Conservation (phyloP, 2,113 vertebrate species). For the Notothenia rossii region DNA sequence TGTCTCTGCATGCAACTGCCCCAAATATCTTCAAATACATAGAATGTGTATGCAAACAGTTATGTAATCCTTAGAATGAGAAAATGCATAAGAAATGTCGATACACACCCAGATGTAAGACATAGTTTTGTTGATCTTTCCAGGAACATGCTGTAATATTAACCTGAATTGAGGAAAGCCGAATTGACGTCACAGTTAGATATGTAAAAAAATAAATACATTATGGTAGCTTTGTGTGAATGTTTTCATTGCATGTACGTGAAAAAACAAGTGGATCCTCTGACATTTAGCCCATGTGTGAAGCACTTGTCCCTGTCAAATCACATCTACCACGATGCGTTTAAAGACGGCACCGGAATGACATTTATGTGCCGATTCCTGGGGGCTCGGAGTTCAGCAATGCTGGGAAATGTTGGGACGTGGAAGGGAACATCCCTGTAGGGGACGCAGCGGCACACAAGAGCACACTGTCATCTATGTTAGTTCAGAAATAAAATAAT, state of each 20-base stretch:
- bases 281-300: not conserved
- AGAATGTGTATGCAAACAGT: conserved; percentile 7
- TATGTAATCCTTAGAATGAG: conserved; percentile 27
- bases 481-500: not conserved
- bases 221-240: not conserved
- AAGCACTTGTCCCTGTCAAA: conserved; percentile 37
- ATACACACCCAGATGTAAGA: conserved; percentile 13
- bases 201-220: not conserved
- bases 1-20: conserved; percentile 35
- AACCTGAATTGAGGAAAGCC: not conserved
- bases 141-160: no score
- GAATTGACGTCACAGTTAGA: not conserved
- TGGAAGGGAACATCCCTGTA: conserved; percentile 63
- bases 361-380: conserved; percentile 60
- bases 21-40: conserved; percentile 15
- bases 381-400: conserved; percentile 32
- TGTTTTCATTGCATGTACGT: not conserved
- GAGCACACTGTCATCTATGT: conserved; percentile 35
- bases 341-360: conserved; percentile 58
- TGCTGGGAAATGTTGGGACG: conserved; percentile 42
- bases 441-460: conserved; percentile 44
- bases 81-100: conserved; percentile 21
- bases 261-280: not conserved
- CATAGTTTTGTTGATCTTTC: conserved; percentile 18
- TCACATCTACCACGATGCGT: conserved; percentile 49